phyloP scores from a whole-genome alignment of 2,797 vertebrate species.

The Novumbra hubbsi region DNA sequence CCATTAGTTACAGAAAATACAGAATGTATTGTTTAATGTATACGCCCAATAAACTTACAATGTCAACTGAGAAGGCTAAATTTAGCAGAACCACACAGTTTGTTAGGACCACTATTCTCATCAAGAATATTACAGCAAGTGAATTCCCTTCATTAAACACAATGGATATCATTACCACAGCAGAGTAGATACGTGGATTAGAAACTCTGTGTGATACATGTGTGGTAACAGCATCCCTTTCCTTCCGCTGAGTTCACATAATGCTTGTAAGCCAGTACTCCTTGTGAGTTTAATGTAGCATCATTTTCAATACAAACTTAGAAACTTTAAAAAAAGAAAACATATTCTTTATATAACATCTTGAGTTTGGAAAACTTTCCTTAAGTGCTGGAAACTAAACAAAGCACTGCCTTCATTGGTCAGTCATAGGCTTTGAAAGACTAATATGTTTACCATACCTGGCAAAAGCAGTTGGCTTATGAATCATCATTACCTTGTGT shows the following conservation, averaged over 20 bases:
- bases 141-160: constrained; percentile 28
- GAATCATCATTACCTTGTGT: background rate
- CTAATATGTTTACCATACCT: constrained; percentile 1
- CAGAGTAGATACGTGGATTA: constrained; percentile 10
- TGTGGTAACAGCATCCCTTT: background rate
- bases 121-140: constrained; percentile 20
- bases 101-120: constrained; percentile 24
- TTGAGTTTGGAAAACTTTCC: background rate
- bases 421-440: background rate
- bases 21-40: constrained; percentile 37
- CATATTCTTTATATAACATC: background rate
- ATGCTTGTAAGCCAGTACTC: background rate
- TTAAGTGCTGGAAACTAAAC: background rate
- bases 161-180: constrained; percentile 30
- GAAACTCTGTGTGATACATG: constrained; percentile 9
- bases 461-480: background rate
- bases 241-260: background rate
- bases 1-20: constrained; percentile 37
- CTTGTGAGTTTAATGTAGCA: background rate
- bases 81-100: constrained; percentile 15
- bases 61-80: constrained; percentile 23
- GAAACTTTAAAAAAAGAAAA: too few relatives aligned
- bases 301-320: background rate
- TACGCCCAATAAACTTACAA: constrained; percentile 39
- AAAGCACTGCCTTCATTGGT: background rate